These are phyloP conservation scores for Holothuria leucospilota DNA, from an alignment of 53 echinoderm and acorn worm genomes.

Conservation along the genomic window DNA sequence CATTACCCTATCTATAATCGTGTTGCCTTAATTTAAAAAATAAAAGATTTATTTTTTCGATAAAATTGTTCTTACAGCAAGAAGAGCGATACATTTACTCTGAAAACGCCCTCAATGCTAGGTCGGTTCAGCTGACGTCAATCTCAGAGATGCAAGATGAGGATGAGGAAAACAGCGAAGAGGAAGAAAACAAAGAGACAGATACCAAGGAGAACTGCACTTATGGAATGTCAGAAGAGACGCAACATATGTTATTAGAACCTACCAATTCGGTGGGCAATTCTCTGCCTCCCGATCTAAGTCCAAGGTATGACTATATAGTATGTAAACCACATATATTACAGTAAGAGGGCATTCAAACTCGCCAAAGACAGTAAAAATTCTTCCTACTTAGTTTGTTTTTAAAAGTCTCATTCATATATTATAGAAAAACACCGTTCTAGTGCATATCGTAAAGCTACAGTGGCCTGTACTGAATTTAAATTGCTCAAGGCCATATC, in stretches of 20 bases:
- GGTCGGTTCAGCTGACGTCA: constrained; percentile 74
- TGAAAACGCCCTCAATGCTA: constrained; percentile 53
- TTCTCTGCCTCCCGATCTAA: constrained; percentile 85
- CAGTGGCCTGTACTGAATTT: no score
- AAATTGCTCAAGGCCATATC: no score
- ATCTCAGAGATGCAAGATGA: constrained; percentile 86
- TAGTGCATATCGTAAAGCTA: no score
- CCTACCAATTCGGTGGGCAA: constrained; percentile 67
- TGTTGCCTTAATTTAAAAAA: no score
- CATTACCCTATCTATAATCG: no score
- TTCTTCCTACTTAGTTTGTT: no score
- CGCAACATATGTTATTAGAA: constrained; percentile 75
- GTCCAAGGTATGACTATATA: constrained; percentile 77
- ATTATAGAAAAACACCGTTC: no score
- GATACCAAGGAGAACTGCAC: constrained; percentile 72
- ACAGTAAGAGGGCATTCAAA: no score
- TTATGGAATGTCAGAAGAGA: constrained; percentile 54
- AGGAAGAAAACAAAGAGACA: constrained; percentile 53
- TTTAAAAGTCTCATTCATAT: no score
- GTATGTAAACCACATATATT: not conserved
- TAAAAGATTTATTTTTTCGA: no score
- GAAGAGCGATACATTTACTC: constrained; percentile 65
- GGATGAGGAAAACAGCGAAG: constrained; percentile 64
- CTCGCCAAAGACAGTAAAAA: no score
- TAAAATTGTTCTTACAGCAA: not conserved